Conservation (phyloP, 2,797 vertebrate species). For the Coranthus polyacanthus region DNA sequence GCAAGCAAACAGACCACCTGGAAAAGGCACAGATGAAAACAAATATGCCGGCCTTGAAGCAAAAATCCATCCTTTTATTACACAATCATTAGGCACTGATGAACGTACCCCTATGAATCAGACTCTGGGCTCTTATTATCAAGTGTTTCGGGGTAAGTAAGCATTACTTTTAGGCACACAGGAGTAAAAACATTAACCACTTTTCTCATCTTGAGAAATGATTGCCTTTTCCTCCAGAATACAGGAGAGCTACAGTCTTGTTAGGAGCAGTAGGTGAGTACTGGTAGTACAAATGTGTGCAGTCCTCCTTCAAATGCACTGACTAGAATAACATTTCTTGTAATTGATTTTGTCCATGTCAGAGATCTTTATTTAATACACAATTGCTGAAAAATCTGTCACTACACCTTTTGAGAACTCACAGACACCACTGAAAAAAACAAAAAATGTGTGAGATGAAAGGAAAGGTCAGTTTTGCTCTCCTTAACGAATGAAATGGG, state of each 20-base stretch:
- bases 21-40: neutral
- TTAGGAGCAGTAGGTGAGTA: neutral
- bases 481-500: neutral
- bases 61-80: neutral
- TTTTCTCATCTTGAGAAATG: neutral
- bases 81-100: neutral
- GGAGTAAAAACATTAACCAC: conserved; percentile 1
- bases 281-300: neutral
- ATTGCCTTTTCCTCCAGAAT: neutral
- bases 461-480: too few relatives aligned
- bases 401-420: conserved; percentile 1
- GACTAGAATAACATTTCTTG: neutral
- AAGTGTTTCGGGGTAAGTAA: neutral
- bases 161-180: neutral
- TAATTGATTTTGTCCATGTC: neutral
- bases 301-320: conserved; percentile 12
- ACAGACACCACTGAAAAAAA: neutral
- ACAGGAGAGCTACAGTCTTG: conserved; percentile 5
- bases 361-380: too few relatives aligned
- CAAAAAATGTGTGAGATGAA: too few relatives aligned
- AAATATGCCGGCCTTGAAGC: conserved; percentile 7
- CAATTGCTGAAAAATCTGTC: too few relatives aligned
- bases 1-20: neutral
- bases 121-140: conserved; percentile 17
- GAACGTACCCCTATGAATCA: neutral